These are phyloP conservation scores for Salminus brasiliensis DNA, from an alignment of 2,113 vertebrate genomes.

Conservation along the genomic window DNA sequence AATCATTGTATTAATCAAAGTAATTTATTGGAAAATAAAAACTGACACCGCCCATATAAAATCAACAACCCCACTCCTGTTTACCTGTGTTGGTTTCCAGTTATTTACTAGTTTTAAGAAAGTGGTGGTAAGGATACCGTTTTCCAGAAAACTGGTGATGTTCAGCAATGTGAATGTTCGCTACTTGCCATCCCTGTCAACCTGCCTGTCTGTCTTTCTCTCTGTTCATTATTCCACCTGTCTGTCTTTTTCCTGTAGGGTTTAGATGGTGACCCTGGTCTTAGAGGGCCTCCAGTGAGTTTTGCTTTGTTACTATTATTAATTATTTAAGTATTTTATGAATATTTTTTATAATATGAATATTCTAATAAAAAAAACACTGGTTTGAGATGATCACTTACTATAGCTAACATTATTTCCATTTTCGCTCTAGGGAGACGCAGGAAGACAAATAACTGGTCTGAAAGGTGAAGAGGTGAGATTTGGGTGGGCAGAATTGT, in stretches of 20 bases:
- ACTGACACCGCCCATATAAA: no score
- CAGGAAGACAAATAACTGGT: constrained; percentile 67
- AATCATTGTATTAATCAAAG: no score
- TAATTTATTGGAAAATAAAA: no score
- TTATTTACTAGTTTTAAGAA: no score
- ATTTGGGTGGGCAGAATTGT: neutral
- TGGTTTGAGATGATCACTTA: neutral
- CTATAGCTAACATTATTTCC: neutral
- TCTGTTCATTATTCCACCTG: neutral
- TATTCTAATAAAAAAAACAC: neutral
- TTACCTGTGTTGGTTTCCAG: no score
- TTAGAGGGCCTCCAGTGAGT: constrained; percentile 70
- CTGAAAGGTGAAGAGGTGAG: constrained; percentile 73
- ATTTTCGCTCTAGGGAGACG: constrained; percentile 64
- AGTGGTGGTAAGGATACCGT: no score
- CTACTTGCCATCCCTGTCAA: no score
- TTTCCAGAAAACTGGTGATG: no score
- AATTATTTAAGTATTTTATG: neutral
- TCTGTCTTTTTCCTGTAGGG: constrained; percentile 58
- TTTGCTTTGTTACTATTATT: neutral
- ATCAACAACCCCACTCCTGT: no score
- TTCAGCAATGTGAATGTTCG: no score
- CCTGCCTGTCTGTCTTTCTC: neutral
- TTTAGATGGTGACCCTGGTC: constrained; percentile 59
- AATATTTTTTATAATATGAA: neutral